Percentiles rank a stretch among this genome's conserved stretches.
Conservation (phyloP, 1,140 invertebrate genomes). For the Trachelipus rathkii region DNA sequence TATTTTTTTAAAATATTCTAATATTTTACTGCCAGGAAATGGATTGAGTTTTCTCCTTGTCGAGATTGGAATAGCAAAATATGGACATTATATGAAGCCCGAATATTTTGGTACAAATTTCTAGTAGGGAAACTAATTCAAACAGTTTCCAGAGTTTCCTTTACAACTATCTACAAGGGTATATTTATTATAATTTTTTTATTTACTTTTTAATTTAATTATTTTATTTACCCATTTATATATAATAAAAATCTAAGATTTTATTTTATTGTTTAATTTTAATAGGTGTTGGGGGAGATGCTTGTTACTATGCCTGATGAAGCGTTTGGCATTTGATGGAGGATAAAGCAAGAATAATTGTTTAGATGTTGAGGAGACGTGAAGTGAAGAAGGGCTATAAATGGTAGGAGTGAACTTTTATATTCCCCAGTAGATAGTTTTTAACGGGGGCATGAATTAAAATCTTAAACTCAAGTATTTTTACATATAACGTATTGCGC, state of each 20-base stretch:
- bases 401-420: constrained; percentile 32
- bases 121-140: constrained; percentile 54
- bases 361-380: constrained; percentile 52
- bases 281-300: constrained; percentile 54
- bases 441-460: too few relatives aligned
- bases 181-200: not conserved
- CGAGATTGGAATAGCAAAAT: constrained; percentile 56
- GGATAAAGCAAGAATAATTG: constrained; percentile 49
- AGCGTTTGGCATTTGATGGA: constrained; percentile 50
- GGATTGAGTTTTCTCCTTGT: constrained; percentile 57
- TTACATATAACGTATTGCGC: too few relatives aligned
- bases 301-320: constrained; percentile 56
- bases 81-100: constrained; percentile 55
- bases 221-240: too few relatives aligned
- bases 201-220: not conserved
- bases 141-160: constrained; percentile 52
- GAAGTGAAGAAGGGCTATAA: constrained; percentile 32
- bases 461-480: too few relatives aligned
- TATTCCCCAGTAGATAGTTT: not conserved
- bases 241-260: not conserved
- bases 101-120: constrained; percentile 54
- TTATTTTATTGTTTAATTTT: not conserved
- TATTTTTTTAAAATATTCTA: too few relatives aligned
- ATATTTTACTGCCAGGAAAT: constrained; percentile 50
- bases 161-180: constrained; percentile 51